Percentiles rank a stretch among this genome's conserved stretches.
Evolutionary conservation across 2,113 vertebrate species (phyloP).

Genomic region (Tragulus kanchil): DNA sequence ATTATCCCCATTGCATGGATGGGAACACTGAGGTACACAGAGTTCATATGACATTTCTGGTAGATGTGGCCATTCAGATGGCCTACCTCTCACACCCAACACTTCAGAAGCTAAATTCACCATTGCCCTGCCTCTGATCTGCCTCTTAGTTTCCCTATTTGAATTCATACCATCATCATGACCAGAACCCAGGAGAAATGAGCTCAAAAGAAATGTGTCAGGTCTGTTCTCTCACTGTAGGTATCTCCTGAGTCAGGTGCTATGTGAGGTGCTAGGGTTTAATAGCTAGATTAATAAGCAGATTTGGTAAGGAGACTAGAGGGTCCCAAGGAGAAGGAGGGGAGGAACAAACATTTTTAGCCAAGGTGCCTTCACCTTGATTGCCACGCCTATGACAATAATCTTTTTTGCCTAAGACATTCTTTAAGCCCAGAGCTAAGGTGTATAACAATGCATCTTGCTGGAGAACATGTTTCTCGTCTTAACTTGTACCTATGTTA

Average conservation of each 20-base stretch:
- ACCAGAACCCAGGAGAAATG: background rate
- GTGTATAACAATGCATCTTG: no score
- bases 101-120: background rate
- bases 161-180: background rate
- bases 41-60: no score
- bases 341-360: no score
- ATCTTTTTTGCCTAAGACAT: no score
- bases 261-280: background rate
- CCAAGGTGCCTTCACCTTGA: no score
- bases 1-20: background rate
- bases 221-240: background rate
- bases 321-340: no score
- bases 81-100: background rate
- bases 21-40: background rate
- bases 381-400: no score
- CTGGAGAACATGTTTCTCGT: no score
- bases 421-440: no score
- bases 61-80: background rate
- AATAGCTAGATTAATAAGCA: no score
- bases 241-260: background rate
- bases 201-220: background rate
- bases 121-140: fast-evolving
- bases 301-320: no score
- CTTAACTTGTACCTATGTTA: no score
- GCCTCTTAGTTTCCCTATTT: background rate